phyloP scores from a whole-genome alignment of 1,140 invertebrate genomes.

The Drosophila mauritiana region DNA sequence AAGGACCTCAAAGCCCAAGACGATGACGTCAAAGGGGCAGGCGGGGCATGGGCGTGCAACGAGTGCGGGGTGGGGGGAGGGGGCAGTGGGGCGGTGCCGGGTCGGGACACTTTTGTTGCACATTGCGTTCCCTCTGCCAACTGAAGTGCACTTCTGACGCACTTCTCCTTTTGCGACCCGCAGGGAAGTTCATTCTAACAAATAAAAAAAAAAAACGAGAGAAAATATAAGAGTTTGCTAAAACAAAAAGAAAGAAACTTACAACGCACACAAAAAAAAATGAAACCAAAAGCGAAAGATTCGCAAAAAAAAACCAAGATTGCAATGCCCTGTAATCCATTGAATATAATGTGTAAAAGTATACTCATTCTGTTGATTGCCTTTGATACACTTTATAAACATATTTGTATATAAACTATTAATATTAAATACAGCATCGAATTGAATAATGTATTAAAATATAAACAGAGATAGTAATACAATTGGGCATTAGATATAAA shows the following conservation, averaged over 20 bases:
- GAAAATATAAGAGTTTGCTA: conserved; percentile 39
- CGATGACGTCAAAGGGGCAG: conserved; percentile 7
- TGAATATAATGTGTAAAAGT: neutral
- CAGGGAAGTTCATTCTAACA: conserved; percentile 43
- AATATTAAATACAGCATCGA: too few species aligned
- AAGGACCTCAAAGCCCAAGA: conserved; percentile 56
- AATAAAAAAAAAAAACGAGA: conserved; percentile 25
- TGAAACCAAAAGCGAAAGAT: neutral
- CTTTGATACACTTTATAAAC: too few species aligned
- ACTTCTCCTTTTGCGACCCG: conserved; percentile 55
- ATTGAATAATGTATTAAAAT: too few species aligned
- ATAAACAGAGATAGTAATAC: too few species aligned
- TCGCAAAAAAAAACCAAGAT: neutral
- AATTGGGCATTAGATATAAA: too few species aligned
- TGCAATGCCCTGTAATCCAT: neutral
- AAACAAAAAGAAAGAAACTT: conserved; percentile 41
- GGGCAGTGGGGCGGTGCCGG: neutral
- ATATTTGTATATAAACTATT: too few species aligned
- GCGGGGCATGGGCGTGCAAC: neutral
- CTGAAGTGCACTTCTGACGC: conserved; percentile 76
- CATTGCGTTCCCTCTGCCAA: conserved; percentile 67
- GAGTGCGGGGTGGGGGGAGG: neutral
- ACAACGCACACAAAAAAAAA: conserved; percentile 40
- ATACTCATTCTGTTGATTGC: neutral
- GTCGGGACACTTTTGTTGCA: conserved; percentile 52